Evolutionary conservation across 2,113 vertebrate genomes (phyloP).

Genomic region (Todiramphus chloris): DNA sequence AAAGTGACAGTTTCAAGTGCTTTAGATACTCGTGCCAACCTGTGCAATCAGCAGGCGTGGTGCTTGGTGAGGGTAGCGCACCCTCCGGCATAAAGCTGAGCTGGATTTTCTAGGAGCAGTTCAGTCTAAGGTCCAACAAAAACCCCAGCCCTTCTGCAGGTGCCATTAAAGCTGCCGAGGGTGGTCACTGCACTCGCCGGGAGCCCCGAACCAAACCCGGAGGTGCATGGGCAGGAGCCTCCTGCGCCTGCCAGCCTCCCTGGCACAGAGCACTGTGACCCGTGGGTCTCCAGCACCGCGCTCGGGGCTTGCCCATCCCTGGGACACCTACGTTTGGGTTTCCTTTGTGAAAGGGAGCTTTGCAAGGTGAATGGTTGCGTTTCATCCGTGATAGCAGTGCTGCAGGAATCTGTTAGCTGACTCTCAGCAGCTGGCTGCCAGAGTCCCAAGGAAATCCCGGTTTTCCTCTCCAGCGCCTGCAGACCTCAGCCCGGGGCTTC

Average conservation of each 20-base stretch:
- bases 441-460: neutral
- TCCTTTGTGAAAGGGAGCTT: neutral
- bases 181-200: neutral
- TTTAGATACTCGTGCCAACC: neutral
- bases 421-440: neutral
- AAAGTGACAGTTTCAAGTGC: neutral
- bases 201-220: neutral
- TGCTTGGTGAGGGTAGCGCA: neutral
- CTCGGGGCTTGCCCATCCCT: neutral
- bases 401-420: neutral
- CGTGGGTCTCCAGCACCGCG: neutral
- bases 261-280: neutral
- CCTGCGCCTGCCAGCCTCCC: neutral
- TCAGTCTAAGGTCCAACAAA: neutral
- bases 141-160: neutral
- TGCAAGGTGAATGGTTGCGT: neutral
- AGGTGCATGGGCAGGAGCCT: neutral
- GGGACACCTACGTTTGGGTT: neutral
- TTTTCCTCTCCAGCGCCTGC: neutral
- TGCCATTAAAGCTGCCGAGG: neutral
- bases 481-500: neutral
- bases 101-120: neutral
- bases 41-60: neutral
- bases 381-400: neutral
- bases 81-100: neutral